Evolutionary conservation across 2,797 vertebrate genomes (phyloP), one percentile per base, ranked within the genome.

Genomic region (Platalea minor): DNA sequence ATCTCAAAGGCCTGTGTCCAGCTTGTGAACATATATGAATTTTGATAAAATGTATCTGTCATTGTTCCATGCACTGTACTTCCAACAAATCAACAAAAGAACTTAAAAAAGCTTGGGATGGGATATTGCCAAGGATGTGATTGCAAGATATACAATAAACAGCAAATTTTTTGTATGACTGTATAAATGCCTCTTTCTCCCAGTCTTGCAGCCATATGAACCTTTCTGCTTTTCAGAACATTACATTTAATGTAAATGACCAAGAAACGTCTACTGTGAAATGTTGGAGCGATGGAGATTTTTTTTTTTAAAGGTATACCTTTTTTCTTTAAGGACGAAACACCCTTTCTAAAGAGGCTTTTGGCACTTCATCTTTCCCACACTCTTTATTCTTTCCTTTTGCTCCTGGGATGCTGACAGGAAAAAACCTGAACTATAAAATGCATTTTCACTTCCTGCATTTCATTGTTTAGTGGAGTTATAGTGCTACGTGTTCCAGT

Each of bases 361-460:
- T 97, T 96, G 93, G 81, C 69, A 78, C n/a, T 68, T 64, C 23
- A 48, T 97, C 75, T 93, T 96, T 91, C 76, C 68, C 78, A 45
- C 21, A 65, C 33, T 69, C 74, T 92, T 96, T 91, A 87, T 63
- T 96, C 70, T 97, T 97, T 97, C 84, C 85, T 95, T 91, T 90
- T 95, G 88, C 60, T 96, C 64, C 65, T 96, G 94, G 88, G 89
- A 95, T 89, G 26, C 51, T 94, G 56, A 65, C 79, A 97, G 92
- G 73, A 96, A 94, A 89, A 74, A 57, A 16, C 0, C 13, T 59
- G 50, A 96, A 88, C 64, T 92, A 91, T 46, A 73, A 92, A 92
- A 79, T 75, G 41, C 50, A 46, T 93, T 93, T 96, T 85, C 18
- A 41, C 59, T 86, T 92, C 74, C 50, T 46, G 17, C 23, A 54